Conservation (phyloP, 1,140 invertebrate genomes). For the Drosophila lini region DNA sequence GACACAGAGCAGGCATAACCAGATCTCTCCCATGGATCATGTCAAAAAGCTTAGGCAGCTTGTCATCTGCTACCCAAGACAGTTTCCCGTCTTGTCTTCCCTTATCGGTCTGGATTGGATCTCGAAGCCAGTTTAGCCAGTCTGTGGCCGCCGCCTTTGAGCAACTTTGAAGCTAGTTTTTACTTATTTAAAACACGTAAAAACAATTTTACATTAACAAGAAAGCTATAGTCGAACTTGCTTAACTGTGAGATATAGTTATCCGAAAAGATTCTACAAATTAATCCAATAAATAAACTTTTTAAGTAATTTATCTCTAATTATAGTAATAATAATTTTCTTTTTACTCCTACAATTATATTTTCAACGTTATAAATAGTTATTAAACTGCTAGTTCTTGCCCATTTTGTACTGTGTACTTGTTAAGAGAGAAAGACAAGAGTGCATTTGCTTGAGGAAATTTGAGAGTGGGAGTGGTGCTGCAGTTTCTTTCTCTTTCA, state of each 20-base stretch:
- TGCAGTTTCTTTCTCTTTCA: conserved; percentile 13
- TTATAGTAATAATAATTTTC: too few relatives aligned
- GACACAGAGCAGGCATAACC: conserved; percentile 5
- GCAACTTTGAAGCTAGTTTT: conserved; percentile 6
- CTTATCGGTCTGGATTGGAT: conserved; percentile 34
- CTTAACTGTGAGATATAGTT: too few relatives aligned
- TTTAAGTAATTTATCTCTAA: too few relatives aligned
- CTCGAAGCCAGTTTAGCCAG: conserved; percentile 28
- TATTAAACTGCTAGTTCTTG: neutral
- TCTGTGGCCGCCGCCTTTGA: conserved; percentile 14
- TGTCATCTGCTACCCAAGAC: conserved; percentile 34
- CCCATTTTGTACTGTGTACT: neutral
- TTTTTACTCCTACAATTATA: neutral
- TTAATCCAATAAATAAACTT: too few relatives aligned
- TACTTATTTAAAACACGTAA: neutral
- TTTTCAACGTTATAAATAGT: too few relatives aligned
- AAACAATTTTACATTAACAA: too few relatives aligned
- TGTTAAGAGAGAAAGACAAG: neutral
- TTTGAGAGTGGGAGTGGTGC: conserved; percentile 6
- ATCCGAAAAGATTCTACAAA: too few relatives aligned
- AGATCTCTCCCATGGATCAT: conserved; percentile 21
- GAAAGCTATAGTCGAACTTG: too few relatives aligned
- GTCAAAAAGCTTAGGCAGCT: conserved; percentile 39
- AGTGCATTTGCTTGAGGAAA: conserved; percentile 1
- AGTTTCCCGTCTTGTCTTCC: conserved; percentile 30